Conservation (phyloP, 1,140 invertebrate genomes). For the Idris sp. region DNA sequence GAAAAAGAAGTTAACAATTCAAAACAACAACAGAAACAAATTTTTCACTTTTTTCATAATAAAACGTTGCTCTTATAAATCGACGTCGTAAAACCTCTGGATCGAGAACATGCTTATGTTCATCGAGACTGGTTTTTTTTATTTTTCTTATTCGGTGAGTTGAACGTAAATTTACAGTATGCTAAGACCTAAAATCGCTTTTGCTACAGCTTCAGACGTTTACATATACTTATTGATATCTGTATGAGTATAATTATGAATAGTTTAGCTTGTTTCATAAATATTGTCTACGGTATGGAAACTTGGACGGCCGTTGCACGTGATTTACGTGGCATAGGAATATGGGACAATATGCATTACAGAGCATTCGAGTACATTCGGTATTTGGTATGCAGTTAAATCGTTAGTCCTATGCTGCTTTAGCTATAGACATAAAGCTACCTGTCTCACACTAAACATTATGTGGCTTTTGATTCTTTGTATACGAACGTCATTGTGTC, state of each 20-base stretch:
- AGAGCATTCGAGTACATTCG: constrained; percentile 64
- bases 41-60: too few species aligned
- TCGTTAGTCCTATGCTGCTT: constrained; percentile 42
- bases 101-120: constrained; percentile 31
- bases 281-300: constrained; percentile 78
- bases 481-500: constrained; percentile 13
- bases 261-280: constrained; percentile 76
- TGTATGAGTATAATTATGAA: constrained; percentile 64
- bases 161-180: constrained; percentile 56
- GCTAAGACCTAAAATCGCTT: constrained; percentile 57
- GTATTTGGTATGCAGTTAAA: constrained; percentile 57
- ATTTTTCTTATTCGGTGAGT: constrained; percentile 58
- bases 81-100: constrained; percentile 50
- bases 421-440: constrained; percentile 51
- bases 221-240: constrained; percentile 56
- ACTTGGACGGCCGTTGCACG: constrained; percentile 74
- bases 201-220: constrained; percentile 56
- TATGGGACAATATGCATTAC: constrained; percentile 70
- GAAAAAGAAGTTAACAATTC: too few species aligned
- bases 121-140: constrained; percentile 48
- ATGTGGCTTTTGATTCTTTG: constrained; percentile 62
- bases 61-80: too few species aligned
- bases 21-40: too few species aligned
- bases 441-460: constrained; percentile 41
- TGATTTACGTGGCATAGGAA: constrained; percentile 75